Evolutionary conservation across 2,113 vertebrate species (phyloP), one percentile per base, ranked within the genome.

Genomic region (Pseudonaja textilis): DNA sequence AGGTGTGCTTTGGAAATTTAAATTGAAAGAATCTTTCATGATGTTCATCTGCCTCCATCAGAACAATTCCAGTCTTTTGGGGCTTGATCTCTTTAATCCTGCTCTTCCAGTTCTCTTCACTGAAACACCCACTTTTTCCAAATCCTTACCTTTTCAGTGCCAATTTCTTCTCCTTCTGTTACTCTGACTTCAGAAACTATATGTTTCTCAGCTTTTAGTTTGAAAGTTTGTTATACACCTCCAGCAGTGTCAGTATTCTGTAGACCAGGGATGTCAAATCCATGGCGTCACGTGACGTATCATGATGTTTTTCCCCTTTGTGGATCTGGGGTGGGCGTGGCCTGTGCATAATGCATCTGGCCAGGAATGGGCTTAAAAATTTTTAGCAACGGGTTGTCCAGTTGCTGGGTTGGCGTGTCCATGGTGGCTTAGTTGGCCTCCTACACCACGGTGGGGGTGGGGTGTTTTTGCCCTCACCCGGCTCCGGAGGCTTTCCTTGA

Each of bases 271-370:
- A 25, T 59, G 22, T 59, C 57, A 59, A 59, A 59, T 23, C 20
- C 0, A 7, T 61, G 25, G 8, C 1, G 0, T 26, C 8, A 26
- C 0, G 0, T 61, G 25, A 61, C 1, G 2, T 26, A 59, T 25
- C 1, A 3, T 3, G 7, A 26, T 8, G 22, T 59, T 26, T 61
- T 61, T 9, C 25, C 23, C 3, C 22, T 59, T 59, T 4, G 56
- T 7, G 7, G 22, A 59, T 0, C 6, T 25, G 59, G 8, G 9
- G 59, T 61, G 25, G 25, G 25, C 25, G 1, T 61, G 55, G 3
- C 55, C 55, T 56, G 59, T 3, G 6, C 6, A 7, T 25, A 5
- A 25, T 23, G 57, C 25, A 61, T 61, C 23, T 8, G 8, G 8
- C 47, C 8, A 12, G 50, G 50, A 12, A 11, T 52, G 50, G 11